Conservation (phyloP, 2,113 vertebrate genomes). For the Regulus satrapa region DNA sequence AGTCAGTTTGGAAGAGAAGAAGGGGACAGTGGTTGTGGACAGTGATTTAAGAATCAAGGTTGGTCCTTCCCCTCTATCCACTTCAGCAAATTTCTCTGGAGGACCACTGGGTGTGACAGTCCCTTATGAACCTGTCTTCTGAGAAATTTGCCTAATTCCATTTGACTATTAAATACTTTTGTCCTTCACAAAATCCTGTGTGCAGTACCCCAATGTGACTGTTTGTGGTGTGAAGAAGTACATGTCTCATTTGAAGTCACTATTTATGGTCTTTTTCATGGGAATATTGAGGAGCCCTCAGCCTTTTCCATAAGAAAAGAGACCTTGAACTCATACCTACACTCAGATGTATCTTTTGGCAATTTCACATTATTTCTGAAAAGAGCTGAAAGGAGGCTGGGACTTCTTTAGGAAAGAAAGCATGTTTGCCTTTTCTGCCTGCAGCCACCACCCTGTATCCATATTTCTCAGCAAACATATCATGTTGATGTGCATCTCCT, state of each 20-base stretch:
- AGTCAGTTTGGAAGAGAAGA: neutral
- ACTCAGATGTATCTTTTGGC: neutral
- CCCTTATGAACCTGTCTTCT: neutral
- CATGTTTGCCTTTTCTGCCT: neutral
- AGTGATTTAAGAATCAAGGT: neutral
- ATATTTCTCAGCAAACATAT: neutral
- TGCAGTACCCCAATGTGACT: neutral
- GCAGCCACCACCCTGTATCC: neutral
- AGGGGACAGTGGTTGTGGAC: neutral
- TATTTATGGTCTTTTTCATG: neutral
- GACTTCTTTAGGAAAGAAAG: neutral
- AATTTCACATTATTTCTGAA: neutral
- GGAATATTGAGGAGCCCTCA: neutral
- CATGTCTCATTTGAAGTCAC: neutral
- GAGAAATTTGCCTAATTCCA: neutral
- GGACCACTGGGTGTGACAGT: neutral
- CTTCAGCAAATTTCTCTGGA: neutral
- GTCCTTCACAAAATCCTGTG: neutral
- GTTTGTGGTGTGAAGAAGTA: neutral
- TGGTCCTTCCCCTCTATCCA: fast-evolving
- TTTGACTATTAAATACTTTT: neutral
- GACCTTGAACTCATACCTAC: neutral
- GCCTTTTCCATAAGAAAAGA: neutral
- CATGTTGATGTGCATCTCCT: fast-evolving
- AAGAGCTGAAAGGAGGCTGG: neutral